Conservation (phyloP, 2,888 invertebrate genomes). For the Timema podura region DNA sequence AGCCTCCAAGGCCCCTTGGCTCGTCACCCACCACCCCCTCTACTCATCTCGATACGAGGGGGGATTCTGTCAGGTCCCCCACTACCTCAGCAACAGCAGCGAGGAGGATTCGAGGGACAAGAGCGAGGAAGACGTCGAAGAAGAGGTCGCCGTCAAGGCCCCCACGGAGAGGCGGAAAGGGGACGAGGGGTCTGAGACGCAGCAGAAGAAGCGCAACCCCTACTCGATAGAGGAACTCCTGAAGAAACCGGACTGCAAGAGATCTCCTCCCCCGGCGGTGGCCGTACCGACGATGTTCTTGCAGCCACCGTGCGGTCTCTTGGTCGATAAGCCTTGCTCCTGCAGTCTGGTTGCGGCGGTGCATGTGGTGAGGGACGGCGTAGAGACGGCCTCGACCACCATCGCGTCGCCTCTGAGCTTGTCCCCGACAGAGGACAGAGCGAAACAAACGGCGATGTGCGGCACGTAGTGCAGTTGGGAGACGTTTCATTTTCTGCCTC, state of each 20-base stretch:
- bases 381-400: no score
- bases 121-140: constrained; percentile 43
- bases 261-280: constrained; percentile 44
- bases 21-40: constrained; percentile 23
- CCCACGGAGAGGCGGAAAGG: constrained; percentile 15
- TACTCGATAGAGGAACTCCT: constrained; percentile 84
- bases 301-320: constrained; percentile 38
- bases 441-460: no score
- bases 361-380: no score
- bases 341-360: constrained; percentile 32
- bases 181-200: constrained; percentile 14
- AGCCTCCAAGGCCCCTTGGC: constrained; percentile 45
- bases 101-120: constrained; percentile 56
- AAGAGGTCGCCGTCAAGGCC: constrained; percentile 30
- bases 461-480: no score
- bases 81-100: constrained; percentile 44
- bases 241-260: constrained; percentile 63
- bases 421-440: no score
- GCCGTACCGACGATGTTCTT: constrained; percentile 29
- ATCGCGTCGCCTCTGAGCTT: no score
- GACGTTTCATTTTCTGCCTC: no score
- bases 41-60: constrained; percentile 37
- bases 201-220: constrained; percentile 63
- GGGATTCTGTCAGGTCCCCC: constrained; percentile 36
- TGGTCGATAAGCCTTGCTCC: constrained; percentile 38